A percentile compares a stretch with the other conserved stretches of the same genome.
phyloP scores from a whole-genome alignment of 2,888 invertebrate genomes.

The Leptopilina syphax region DNA sequence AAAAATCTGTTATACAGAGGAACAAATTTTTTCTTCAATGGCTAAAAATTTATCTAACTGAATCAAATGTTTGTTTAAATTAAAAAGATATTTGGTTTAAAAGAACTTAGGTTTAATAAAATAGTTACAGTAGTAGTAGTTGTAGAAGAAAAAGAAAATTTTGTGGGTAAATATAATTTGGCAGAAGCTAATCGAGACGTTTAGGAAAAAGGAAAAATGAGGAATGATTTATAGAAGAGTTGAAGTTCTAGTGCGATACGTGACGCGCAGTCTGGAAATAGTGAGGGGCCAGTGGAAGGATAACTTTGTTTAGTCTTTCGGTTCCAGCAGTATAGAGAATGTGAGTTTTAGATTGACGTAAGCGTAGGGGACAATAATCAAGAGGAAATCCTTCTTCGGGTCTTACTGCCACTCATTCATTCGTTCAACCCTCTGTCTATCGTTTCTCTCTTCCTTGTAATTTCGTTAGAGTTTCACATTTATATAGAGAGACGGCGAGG shows the following conservation, averaged over 20 bases:
- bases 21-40: too few species aligned
- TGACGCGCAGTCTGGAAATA: slow-evolving; percentile 10
- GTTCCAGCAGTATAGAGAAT: slow-evolving; percentile 38
- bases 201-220: slow-evolving; percentile 36
- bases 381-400: slow-evolving; percentile 55
- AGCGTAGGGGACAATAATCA: slow-evolving; percentile 57
- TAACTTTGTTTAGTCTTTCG: slow-evolving; percentile 59
- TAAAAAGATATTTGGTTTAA: too few species aligned
- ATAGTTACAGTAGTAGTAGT: too few species aligned
- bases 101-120: too few species aligned
- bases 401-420: slow-evolving; percentile 55
- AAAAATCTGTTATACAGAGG: too few species aligned
- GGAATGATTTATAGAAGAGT: slow-evolving; percentile 38
- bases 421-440: slow-evolving; percentile 49
- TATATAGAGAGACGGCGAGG: neutral
- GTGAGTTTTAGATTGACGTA: slow-evolving; percentile 56
- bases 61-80: too few species aligned
- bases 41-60: too few species aligned
- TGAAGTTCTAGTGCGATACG: slow-evolving; percentile 26
- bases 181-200: slow-evolving; percentile 34
- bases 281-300: slow-evolving; percentile 48
- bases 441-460: slow-evolving; percentile 54
- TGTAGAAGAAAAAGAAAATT: too few species aligned
- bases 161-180: too few species aligned
- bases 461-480: slow-evolving; percentile 61